phyloP scores from a whole-genome alignment of 2,113 vertebrate species.

The Otolemur garnettii region DNA sequence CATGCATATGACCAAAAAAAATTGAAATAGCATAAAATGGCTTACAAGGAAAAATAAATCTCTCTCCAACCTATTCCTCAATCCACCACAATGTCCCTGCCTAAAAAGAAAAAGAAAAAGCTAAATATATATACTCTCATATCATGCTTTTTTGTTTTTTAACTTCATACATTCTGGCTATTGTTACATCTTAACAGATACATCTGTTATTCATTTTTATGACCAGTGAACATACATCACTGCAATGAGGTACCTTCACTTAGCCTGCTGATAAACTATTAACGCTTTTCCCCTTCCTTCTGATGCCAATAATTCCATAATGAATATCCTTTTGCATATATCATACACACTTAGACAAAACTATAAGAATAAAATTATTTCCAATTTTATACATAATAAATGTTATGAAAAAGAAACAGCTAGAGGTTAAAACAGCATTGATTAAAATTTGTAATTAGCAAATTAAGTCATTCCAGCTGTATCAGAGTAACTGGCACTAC shows the following conservation, averaged over 20 bases:
- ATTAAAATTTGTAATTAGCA: constrained; percentile 19
- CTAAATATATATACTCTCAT: neutral
- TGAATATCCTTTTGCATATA: neutral
- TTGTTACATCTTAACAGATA: constrained; percentile 15
- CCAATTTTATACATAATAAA: neutral
- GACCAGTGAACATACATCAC: neutral
- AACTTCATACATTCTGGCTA: neutral
- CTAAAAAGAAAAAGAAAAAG: neutral
- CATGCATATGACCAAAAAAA: neutral
- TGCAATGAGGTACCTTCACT: neutral
- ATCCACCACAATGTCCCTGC: neutral
- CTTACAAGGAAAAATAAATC: neutral
- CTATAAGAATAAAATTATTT: neutral
- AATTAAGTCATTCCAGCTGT: neutral
- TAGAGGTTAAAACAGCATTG: neutral
- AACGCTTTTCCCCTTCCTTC: neutral
- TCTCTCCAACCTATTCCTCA: neutral
- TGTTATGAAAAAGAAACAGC: constrained; percentile 16
- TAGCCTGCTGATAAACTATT: neutral
- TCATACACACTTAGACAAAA: neutral
- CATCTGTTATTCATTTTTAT: constrained; percentile 22
- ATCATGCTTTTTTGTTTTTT: neutral
- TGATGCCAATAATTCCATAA: neutral
- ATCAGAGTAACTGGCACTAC: neutral
- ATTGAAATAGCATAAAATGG: neutral